Base-by-base conservation (phyloP, 2,888 invertebrate genomes). In the Athalia rosae region DNA sequence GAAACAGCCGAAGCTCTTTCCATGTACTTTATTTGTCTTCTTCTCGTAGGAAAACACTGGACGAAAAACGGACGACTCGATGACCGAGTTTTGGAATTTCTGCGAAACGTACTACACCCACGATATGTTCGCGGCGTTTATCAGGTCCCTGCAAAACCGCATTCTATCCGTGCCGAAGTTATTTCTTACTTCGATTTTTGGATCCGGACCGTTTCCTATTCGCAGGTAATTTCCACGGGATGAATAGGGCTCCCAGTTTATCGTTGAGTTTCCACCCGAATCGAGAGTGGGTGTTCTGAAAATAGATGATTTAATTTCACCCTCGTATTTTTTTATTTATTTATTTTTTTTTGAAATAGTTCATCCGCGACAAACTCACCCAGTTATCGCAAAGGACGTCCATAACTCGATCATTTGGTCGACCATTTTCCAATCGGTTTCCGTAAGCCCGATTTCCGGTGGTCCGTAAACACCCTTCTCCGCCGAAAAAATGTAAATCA, bases 401-500 rank as follows among this genome's bases (percentile, higher is more conserved):
- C 53, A 58, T 28, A 58, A 13, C n/a, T 71, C 13, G 5, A 71
- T 56, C 58, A 71, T 56, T 41, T 56, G 45, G 58, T 71, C 45
- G 5, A 43, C 45, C 56, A 71, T 71, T 5, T n/a, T 4, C 15
- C 41, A 45, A 45, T 71, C 71, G 15, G 43, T 15, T 9, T 58
- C 56, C 9, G 13, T 58, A 4, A 8, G 71, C 58, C 41, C 45
- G 7, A 3, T 11, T 41, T 43, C 58, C n/a, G 15, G 43, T 6
- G 58, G 58, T 4, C 45, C 69, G 13, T 56, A 13, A 11, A 4
- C 6, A 6, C 9, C 43, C 6, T n/a, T 8, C 7, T 11, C n/a
- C 43, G 8, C 28, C 9, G 53, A 41, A 41, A 58, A 56, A 8
- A 91, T 79, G 80, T 92, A 90, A 58, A 91, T 87, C 3, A 92